Base-by-base conservation (phyloP, 2,888 invertebrate genomes). In the Imbricaverruca yamaguchii region DNA sequence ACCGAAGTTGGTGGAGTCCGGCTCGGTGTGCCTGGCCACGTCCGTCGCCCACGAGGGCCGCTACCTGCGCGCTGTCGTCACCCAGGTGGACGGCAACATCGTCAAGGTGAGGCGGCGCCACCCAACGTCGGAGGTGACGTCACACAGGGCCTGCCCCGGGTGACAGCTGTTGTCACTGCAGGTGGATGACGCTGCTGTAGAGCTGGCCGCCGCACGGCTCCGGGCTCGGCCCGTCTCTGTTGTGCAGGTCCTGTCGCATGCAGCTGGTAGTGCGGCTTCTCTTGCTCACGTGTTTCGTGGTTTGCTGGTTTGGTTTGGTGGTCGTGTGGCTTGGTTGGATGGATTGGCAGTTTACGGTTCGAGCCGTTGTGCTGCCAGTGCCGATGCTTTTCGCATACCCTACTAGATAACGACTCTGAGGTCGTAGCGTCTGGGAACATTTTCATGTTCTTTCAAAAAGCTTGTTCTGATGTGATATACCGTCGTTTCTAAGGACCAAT, bases 261-360 rank as follows among this genome's bases (percentile, higher is more conserved):
- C 82, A 83, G 79, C 83, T 83, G 23, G 82, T 82, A 79, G 82
- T 81, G 83, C 63, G 82, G 81, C 82, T 81, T 81, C 53, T 82
- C 80, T 80, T 83, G 80, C 57, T 82, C 80, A 80, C 81, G 63
- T 4, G 39, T 39, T 39, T 39, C 39, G 39, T 39, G 39, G 39
- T 39, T 39, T n/a, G n/a, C n/a, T n/a, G n/a, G n/a, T n/a, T n/a
- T n/a, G n/a, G n/a, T n/a, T n/a, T n/a, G n/a, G n/a, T n/a, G n/a
- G n/a, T n/a, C n/a, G n/a, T n/a, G n/a, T n/a, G n/a, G n/a, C n/a
- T n/a, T 39, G 39, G 39, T 39, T 39, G 39, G 39, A 39, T 39
- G 39, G 39, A 3, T 39, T 39, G 39, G 39, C 39, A 3, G 39
- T 39, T 39, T 39, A 39, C 39, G 39, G 39, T 39, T 39, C 39